Evolutionary conservation across 2,113 vertebrate species (phyloP).

Genomic region (Eidolon helvum): DNA sequence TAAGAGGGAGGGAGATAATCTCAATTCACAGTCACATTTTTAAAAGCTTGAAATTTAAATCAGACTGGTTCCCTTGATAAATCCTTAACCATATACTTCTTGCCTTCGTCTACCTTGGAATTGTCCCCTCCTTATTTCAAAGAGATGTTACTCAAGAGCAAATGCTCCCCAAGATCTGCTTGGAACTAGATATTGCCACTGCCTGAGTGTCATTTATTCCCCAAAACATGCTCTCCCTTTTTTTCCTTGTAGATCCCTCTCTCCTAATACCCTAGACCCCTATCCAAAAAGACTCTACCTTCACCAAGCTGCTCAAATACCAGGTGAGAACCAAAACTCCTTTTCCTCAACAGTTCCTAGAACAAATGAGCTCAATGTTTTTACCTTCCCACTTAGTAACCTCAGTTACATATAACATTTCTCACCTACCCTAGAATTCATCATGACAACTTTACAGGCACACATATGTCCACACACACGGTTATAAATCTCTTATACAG

Average conservation of each 20-base stretch:
- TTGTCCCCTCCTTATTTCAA: not conserved
- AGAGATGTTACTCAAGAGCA: not conserved
- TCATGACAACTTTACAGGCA: not conserved
- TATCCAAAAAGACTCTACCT: not conserved
- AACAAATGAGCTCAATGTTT: not conserved
- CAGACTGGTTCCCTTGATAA: slow-evolving; percentile 30
- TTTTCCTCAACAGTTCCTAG: not conserved
- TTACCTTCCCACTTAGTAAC: not conserved
- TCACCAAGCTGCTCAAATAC: not conserved
- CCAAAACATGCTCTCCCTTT: not conserved
- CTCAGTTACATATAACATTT: not conserved
- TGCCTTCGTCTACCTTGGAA: not conserved
- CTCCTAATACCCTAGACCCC: not conserved
- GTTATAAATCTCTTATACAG: not conserved
- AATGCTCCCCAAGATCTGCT: not conserved
- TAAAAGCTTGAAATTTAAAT: slow-evolving; percentile 40
- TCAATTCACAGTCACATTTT: slow-evolving; percentile 44
- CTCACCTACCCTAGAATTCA: not conserved
- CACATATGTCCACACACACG: not conserved
- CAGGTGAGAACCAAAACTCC: not conserved
- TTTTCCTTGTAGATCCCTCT: not conserved
- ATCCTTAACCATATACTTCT: not conserved
- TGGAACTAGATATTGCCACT: not conserved
- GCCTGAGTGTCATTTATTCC: not conserved
- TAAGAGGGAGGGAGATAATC: not conserved